Percentiles rank a stretch among this genome's conserved stretches.
These are phyloP conservation scores for Drosophila paulistorum DNA, from an alignment of 1,140 invertebrate species.

Conservation along the genomic window DNA sequence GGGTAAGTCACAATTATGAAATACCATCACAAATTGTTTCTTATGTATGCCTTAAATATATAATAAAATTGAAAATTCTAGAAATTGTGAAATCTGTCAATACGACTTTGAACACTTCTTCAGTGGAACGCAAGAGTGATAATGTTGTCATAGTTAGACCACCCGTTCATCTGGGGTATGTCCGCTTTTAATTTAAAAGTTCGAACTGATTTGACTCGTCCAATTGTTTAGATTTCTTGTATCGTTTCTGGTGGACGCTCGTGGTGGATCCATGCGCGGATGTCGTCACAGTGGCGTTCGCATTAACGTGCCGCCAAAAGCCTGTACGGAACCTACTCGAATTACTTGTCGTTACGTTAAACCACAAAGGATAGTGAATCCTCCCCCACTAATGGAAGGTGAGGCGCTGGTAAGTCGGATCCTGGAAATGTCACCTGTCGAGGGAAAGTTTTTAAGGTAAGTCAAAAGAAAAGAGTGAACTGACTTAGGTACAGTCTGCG, in stretches of 20 bases:
- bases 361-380: conserved; percentile 96
- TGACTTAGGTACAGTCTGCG: neutral
- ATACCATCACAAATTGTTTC: too few relatives aligned
- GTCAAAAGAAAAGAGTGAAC: neutral
- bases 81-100: conserved; percentile 20
- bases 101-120: conserved; percentile 12
- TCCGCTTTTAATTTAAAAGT: neutral
- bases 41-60: too few relatives aligned
- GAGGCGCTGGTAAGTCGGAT: conserved; percentile 98
- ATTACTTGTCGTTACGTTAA: conserved; percentile 93
- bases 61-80: neutral
- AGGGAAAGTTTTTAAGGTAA: conserved; percentile 96
- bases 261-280: conserved; percentile 98
- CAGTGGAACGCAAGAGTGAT: conserved; percentile 82
- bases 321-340: conserved; percentile 97
- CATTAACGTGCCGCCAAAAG: conserved; percentile 97
- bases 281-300: conserved; percentile 98
- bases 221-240: conserved; percentile 94
- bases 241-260: conserved; percentile 99
- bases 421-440: conserved; percentile 97
- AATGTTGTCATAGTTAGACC: conserved; percentile 89
- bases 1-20: conserved; percentile 26
- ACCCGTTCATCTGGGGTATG: conserved; percentile 90
- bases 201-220: neutral
- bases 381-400: conserved; percentile 98